A percentile compares a stretch with the other conserved stretches of the same genome.
phyloP scores from a whole-genome alignment of 2,113 vertebrate species.

The Xenopus laevis region DNA sequence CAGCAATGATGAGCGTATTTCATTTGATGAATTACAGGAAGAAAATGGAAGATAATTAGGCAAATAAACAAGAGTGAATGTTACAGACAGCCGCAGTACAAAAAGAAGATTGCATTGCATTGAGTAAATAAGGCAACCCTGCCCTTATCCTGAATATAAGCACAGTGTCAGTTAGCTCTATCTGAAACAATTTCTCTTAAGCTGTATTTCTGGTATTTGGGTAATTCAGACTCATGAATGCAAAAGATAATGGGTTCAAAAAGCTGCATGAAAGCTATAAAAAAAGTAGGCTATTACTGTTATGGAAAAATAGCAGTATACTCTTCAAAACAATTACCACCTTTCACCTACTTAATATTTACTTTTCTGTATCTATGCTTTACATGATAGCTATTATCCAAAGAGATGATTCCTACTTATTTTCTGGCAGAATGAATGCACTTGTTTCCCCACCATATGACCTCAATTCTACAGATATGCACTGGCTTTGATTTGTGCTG shows the following conservation, averaged over 20 bases:
- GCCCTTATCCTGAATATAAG: no score
- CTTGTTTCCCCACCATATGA: neutral
- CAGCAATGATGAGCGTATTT: no score
- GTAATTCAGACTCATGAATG: constrained; percentile 27
- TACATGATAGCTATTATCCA: constrained; percentile 20
- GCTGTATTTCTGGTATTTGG: neutral
- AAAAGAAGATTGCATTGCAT: no score
- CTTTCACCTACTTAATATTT: constrained; percentile 29
- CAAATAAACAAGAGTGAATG: no score
- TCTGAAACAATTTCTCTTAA: constrained; percentile 32
- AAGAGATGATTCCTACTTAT: neutral
- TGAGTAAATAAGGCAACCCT: no score
- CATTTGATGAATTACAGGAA: no score
- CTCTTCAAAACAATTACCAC: constrained; percentile 20
- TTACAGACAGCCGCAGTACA: no score
- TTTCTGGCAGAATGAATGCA: neutral
- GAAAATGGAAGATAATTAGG: no score
- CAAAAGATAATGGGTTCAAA: constrained; percentile 17
- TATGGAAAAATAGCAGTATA: constrained; percentile 10
- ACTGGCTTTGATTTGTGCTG: neutral
- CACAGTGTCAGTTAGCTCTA: constrained; percentile 2
- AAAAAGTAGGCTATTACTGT: constrained; percentile 18
- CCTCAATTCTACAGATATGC: neutral
- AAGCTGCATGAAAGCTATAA: constrained; percentile 11
- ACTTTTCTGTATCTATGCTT: neutral